A percentile compares a stretch with the other conserved stretches of the same genome.
Conservation (phyloP, 2,888 invertebrate species). For the Agonopterix heracliana region DNA sequence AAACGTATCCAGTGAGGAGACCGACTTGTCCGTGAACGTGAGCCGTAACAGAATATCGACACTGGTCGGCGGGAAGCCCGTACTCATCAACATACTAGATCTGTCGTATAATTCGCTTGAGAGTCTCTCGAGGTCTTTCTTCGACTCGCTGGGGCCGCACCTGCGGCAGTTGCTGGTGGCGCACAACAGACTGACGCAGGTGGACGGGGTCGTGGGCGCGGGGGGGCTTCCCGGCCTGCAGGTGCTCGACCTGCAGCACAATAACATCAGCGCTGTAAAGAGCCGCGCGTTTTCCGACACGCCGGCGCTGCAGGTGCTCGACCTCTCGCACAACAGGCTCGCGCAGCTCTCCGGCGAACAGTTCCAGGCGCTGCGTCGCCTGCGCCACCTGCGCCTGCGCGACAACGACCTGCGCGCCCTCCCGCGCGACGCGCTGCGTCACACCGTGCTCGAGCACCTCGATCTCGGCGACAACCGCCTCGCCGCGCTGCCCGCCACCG, state of each 20-base stretch:
- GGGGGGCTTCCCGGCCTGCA: constrained; percentile 29
- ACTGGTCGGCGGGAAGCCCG: constrained; percentile 37
- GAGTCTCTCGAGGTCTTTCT: constrained; percentile 74
- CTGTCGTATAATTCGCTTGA: constrained; percentile 78
- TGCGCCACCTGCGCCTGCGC: constrained; percentile 81
- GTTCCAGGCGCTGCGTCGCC: constrained; percentile 73
- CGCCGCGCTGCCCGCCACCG: constrained; percentile 81
- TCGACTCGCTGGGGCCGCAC: constrained; percentile 53
- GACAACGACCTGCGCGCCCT: constrained; percentile 81
- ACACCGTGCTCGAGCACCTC: constrained; percentile 83
- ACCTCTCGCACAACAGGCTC: constrained; percentile 39
- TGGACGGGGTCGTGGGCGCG: constrained; percentile 59
- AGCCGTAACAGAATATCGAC: constrained; percentile 78
- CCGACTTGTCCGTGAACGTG: constrained; percentile 80
- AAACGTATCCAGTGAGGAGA: constrained; percentile 76
- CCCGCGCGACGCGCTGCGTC: constrained; percentile 83
- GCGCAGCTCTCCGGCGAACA: constrained; percentile 40
- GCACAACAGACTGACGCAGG: constrained; percentile 66
- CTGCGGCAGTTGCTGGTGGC: constrained; percentile 66
- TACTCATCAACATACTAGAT: constrained; percentile 78
- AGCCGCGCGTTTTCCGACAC: constrained; percentile 80
- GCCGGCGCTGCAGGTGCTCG: constrained; percentile 37
- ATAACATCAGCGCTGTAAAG: constrained; percentile 79
- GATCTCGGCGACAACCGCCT: constrained; percentile 84
- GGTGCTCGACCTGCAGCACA: constrained; percentile 77